Evolutionary conservation across 2,888 invertebrate genomes (phyloP).

Genomic region (Aromia moschata): DNA sequence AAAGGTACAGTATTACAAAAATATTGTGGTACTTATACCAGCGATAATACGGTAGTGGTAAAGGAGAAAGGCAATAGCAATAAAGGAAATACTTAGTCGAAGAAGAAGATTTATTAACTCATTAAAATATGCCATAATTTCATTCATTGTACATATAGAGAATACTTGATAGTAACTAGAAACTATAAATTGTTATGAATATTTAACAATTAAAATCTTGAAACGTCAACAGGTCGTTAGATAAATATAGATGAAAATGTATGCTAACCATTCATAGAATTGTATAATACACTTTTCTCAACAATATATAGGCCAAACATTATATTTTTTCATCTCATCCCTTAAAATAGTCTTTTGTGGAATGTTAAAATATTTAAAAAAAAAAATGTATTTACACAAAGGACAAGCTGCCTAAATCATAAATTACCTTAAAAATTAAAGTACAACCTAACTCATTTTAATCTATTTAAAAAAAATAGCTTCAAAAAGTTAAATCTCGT

Average conservation of each 20-base stretch:
- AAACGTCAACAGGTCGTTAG: slow-evolving; percentile 43
- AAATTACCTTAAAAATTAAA: slow-evolving; percentile 21
- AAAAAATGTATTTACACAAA: slow-evolving; percentile 19
- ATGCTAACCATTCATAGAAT: slow-evolving; percentile 37
- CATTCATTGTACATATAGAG: slow-evolving; percentile 40
- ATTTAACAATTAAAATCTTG: slow-evolving; percentile 41
- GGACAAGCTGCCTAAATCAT: slow-evolving; percentile 23
- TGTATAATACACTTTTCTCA: slow-evolving; percentile 31
- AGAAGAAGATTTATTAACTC: slow-evolving; percentile 29
- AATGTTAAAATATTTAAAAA: slow-evolving; percentile 32
- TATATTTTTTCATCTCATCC: slow-evolving; percentile 27
- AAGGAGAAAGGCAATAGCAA: too few species aligned
- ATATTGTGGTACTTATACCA: too few species aligned
- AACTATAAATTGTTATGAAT: slow-evolving; percentile 40
- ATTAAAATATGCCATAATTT: slow-evolving; percentile 32
- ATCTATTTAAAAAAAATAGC: slow-evolving; percentile 16
- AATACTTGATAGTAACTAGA: slow-evolving; percentile 43
- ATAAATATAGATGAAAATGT: slow-evolving; percentile 33
- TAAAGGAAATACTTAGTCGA: not conserved
- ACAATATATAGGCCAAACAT: slow-evolving; percentile 37
- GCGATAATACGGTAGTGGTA: too few species aligned
- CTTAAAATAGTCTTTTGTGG: slow-evolving; percentile 24
- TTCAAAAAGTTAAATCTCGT: slow-evolving; percentile 9
- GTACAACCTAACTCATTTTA: slow-evolving; percentile 15
- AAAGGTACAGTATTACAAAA: too few species aligned